phyloP scores from a whole-genome alignment of 2,797 vertebrate species.

The Gastrophryne carolinensis region DNA sequence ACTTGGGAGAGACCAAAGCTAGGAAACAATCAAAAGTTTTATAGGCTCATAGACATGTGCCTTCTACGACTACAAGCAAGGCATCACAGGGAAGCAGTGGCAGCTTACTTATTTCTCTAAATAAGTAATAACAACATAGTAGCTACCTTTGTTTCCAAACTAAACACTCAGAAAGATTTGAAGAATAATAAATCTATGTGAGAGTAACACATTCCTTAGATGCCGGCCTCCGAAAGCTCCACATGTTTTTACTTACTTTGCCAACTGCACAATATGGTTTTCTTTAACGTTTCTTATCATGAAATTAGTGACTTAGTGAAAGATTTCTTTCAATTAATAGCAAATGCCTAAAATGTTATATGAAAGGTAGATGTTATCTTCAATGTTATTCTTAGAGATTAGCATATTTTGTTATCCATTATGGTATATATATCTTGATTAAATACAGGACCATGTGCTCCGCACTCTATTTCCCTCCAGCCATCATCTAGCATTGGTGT shows the following conservation, averaged over 20 bases:
- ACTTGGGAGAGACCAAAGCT: no score
- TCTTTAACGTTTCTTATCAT: conserved; percentile 25
- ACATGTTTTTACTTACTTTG: neutral
- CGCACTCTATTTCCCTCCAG: neutral
- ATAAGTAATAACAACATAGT: no score
- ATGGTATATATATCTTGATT: conserved; percentile 5
- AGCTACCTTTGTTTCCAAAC: no score
- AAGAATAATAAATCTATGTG: neutral
- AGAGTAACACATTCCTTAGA: neutral
- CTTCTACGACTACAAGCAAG: no score
- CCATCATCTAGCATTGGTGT: no score
- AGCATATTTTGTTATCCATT: neutral
- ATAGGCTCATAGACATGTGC: no score
- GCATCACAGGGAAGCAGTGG: no score
- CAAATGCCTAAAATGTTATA: conserved; percentile 11
- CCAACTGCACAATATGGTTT: conserved; percentile 3
- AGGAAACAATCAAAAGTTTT: no score
- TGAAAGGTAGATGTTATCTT: conserved; percentile 35
- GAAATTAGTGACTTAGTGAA: conserved; percentile 20
- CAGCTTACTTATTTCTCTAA: no score
- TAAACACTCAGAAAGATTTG: neutral
- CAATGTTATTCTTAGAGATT: conserved; percentile 29
- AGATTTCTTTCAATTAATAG: conserved; percentile 23
- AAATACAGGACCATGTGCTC: neutral
- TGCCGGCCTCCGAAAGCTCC: neutral